Evolutionary conservation across 2,888 invertebrate species (phyloP).

Genomic region (Melanostoma mellinum): DNA sequence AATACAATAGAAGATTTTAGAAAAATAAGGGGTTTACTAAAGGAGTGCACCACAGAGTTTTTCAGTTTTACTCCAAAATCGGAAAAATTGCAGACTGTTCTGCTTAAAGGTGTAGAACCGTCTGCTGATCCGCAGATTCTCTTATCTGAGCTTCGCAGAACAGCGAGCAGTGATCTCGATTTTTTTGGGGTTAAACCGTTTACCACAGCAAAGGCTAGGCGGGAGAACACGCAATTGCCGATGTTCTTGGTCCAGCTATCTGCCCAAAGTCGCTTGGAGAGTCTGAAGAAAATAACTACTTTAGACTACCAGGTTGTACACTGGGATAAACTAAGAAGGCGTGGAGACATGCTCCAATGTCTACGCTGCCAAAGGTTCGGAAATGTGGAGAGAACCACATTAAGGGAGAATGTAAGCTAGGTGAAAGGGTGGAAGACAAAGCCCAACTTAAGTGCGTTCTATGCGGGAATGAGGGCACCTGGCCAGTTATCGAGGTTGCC

Average conservation of each 20-base stretch:
- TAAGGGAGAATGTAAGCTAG: slow-evolving; percentile 5
- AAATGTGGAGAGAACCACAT: slow-evolving; percentile 15
- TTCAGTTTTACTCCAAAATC: slow-evolving; percentile 8
- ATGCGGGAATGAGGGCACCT: neutral
- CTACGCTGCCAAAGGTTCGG: slow-evolving; percentile 28
- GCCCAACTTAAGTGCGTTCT: slow-evolving; percentile 6
- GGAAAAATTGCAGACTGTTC: slow-evolving; percentile 10
- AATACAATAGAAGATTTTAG: neutral
- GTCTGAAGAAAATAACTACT: neutral
- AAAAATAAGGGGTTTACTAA: neutral
- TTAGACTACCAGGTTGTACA: slow-evolving; percentile 1
- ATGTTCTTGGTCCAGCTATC: slow-evolving; percentile 4
- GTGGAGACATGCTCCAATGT: slow-evolving; percentile 1
- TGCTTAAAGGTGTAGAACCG: slow-evolving; percentile 1
- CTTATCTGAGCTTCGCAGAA: neutral
- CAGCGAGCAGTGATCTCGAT: neutral
- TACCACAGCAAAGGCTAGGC: neutral
- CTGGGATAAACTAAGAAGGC: slow-evolving; percentile 15
- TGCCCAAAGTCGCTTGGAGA: neutral
- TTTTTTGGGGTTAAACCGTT: slow-evolving; percentile 6
- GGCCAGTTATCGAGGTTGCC: slow-evolving; percentile 4
- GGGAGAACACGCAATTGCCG: slow-evolving; percentile 11
- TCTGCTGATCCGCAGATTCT: neutral
- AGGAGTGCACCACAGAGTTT: slow-evolving; percentile 2
- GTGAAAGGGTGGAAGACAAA: slow-evolving; percentile 9